Percentiles rank a stretch among this genome's conserved stretches.
These are phyloP conservation scores for Caenorhabditis afra DNA, from an alignment of 2,888 invertebrate genomes.

Conservation along the genomic window DNA sequence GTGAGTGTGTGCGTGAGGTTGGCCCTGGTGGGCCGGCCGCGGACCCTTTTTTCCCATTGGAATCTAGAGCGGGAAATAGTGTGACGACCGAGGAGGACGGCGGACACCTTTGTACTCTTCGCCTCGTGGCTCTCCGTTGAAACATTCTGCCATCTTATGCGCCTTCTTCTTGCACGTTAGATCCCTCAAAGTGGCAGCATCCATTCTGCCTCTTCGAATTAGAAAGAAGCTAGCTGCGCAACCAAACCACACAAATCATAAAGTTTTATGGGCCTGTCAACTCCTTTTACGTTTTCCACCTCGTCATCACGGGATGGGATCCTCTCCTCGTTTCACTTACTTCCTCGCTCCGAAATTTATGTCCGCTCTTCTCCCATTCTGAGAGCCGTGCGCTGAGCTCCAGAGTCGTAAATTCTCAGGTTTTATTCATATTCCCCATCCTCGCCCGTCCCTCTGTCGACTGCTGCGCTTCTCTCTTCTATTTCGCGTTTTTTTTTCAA, in stretches of 20 bases:
- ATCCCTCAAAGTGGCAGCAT: too few species aligned
- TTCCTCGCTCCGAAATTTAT: conserved; percentile 28
- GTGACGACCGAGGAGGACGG: background rate
- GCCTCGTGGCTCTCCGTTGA: background rate
- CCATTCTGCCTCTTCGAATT: too few species aligned
- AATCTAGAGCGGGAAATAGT: background rate
- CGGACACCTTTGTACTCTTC: conserved; percentile 7
- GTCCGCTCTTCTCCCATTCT: conserved; percentile 15
- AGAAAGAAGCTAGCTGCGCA: too few species aligned
- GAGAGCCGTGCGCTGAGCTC: conserved; percentile 14
- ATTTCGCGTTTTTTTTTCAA: background rate
- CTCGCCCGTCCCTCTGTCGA: background rate
- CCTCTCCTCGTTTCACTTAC: background rate
- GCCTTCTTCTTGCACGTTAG: too few species aligned
- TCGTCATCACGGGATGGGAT: conserved; percentile 17
- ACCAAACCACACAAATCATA: too few species aligned
- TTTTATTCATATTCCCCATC: conserved; percentile 47
- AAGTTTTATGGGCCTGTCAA: too few species aligned
- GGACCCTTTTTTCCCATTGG: conserved; percentile 6
- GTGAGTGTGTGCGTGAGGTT: conserved; percentile 6
- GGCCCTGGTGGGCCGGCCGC: background rate
- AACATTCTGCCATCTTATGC: too few species aligned
- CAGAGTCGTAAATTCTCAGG: conserved; percentile 22
- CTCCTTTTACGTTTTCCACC: background rate
- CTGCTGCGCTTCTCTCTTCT: background rate